Evolutionary conservation across 2,113 vertebrate genomes (phyloP), one percentile per base, ranked within the genome.

Genomic region (Naja naja): DNA sequence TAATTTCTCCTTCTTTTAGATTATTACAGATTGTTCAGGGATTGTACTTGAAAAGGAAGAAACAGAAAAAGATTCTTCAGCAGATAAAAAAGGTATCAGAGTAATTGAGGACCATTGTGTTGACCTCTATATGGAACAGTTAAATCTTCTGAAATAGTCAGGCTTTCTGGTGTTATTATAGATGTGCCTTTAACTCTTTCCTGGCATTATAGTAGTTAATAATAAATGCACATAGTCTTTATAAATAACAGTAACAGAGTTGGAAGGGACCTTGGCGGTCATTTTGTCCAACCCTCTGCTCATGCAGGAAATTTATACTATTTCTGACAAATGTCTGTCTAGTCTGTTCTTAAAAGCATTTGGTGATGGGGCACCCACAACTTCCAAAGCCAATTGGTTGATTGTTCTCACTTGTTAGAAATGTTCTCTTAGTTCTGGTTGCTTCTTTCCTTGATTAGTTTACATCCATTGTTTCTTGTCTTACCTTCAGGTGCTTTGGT

Each of bases 21-120:
- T 98, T 89, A 98, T 98, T 97, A 98, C 98, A 18, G 98, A 98
- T 96, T 98, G 97, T 97, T 96, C 98, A 4, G 98, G 98, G 95
- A 98, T 98, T 91, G 96, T 97, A 1, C 95, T 98, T n/a, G 97
- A 97, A 94, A 98, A 98, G 87, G 96, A 91, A 64, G 39, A 4
- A 64, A 1, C 92, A 89, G 97, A 97, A 94, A 95, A 96, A 94
- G 93, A 56, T 55, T 11, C 95, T 94, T 0, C 92, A 0, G 94
- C 96, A 74, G 97, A 97, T 87, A 94, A 97, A 93, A 96, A 96
- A 97, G 97, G 98, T 98, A 95, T 95, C 52, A n/a, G 34, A 2
- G 8, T 34, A 10, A 55, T 54, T 64, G 93, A 93, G 69, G 85
- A 45, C 74, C 89, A 43, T 39, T 64, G 22, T 53, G 10, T 16